A percentile compares a stretch with the other conserved stretches of the same genome.
Conservation (phyloP, 2,113 vertebrate genomes). For the Leucopsar rothschildi region DNA sequence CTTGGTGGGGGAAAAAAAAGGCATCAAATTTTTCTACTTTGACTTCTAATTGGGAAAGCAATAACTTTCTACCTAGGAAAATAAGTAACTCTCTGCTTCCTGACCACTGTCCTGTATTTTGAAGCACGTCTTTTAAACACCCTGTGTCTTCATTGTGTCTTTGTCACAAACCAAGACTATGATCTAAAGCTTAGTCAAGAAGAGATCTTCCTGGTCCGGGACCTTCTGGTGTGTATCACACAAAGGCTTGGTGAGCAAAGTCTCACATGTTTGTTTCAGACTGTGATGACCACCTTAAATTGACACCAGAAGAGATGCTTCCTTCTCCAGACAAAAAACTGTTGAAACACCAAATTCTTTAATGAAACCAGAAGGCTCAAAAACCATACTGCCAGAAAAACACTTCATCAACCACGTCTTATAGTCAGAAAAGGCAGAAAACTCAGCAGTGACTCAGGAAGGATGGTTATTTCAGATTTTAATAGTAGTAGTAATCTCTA, state of each 20-base stretch:
- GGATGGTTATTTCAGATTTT: background rate
- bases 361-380: conserved; percentile 37
- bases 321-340: conserved; percentile 41
- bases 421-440: conserved; percentile 29
- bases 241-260: background rate
- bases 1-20: rapidly evolving
- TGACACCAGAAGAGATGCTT: conserved; percentile 24
- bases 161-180: background rate
- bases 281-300: conserved; percentile 20
- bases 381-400: conserved; percentile 55
- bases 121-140: background rate
- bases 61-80: background rate
- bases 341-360: conserved; percentile 58
- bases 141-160: background rate
- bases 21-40: background rate
- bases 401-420: background rate
- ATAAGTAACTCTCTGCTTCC: background rate
- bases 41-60: background rate
- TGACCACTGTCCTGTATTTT: background rate
- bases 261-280: conserved; percentile 39
- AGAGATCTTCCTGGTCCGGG: background rate
- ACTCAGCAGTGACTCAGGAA: conserved; percentile 43
- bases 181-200: background rate
- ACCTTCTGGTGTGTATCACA: background rate
- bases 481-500: background rate